Base-by-base conservation (phyloP, 2,797 vertebrate species). In the Dendrocincla tyrannina region DNA sequence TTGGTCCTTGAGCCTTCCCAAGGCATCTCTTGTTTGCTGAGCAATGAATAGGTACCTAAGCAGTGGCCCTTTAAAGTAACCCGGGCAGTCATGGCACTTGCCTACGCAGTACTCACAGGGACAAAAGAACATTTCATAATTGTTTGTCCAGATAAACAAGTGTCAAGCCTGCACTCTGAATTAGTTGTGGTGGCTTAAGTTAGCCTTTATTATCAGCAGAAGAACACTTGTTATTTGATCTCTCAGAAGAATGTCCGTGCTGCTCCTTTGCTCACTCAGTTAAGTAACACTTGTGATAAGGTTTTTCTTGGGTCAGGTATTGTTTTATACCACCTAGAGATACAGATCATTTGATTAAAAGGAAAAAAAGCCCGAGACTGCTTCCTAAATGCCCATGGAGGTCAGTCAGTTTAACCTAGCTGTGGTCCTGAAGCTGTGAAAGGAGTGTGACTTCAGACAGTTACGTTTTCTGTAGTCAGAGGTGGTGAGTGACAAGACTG, bases 91-190 rank as follows among this genome's bases (percentile, higher is more conserved):
- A 17, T 17, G 60, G 58, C 78, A 91, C 58, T 84, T 62, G 93
- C 93, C 93, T 91, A 68, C 28, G 1, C 85, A 88, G 78, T 60
- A 46, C 72, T 87, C 60, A 13, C 28, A 62, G 79, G 66, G 62
- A 96, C 96, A 96, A 97, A 96, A 91, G 89, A 85, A 76, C 95
- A 69, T 93, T 96, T 95, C 89, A 95, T 93, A 93, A 94, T 95
- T 96, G 95, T 95, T 96, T 96, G 87, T 80, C 68, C 92, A 88
- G 91, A 96, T 96, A 96, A 96, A 97, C 92, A 96, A 95, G 89
- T 93, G 92, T 96, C 82, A 92, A 59, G 87, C 82, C 72, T 85
- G 92, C 50, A n/a, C 87, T 93, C 22, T 80, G 94, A 85, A 92
- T 94, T 91, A 87, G 87, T 62, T 4, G 42, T 88, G 76, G 46